Evolutionary conservation across 2,888 invertebrate species (phyloP).

Genomic region (Lepas anatifera): DNA sequence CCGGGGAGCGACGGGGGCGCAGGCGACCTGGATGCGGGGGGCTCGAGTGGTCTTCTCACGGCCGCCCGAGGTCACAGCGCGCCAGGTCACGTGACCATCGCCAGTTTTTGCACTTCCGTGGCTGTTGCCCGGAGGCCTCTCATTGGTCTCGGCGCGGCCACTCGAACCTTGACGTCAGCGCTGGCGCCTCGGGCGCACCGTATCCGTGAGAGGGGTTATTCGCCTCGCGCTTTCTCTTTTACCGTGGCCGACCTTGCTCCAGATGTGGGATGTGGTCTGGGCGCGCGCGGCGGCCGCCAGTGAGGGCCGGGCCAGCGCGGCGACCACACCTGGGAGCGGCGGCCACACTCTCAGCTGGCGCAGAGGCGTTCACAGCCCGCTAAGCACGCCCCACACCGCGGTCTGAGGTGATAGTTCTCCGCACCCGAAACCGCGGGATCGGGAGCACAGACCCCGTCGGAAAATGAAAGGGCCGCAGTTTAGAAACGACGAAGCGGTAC

Average conservation of each 20-base stretch:
- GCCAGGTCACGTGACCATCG: background rate
- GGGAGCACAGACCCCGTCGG: too few species aligned
- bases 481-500: too few species aligned
- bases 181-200: background rate
- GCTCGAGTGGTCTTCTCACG: too few species aligned
- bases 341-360: background rate
- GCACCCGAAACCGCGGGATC: too few species aligned
- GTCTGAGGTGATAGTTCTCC: too few species aligned
- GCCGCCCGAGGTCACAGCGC: too few species aligned
- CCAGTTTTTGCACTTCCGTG: constrained; percentile 1
- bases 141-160: background rate
- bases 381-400: too few species aligned
- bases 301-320: background rate
- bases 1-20: too few species aligned
- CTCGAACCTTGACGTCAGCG: background rate
- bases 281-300: background rate
- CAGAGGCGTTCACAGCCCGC: background rate
- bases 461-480: too few species aligned
- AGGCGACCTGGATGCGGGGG: too few species aligned
- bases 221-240: constrained; percentile 10
- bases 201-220: background rate
- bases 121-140: background rate
- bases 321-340: background rate
- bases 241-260: constrained; percentile 1
- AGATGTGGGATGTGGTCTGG: constrained; percentile 7